Base-by-base conservation (phyloP, 2,797 vertebrate genomes). In the Tenualosa thibaudeaui region DNA sequence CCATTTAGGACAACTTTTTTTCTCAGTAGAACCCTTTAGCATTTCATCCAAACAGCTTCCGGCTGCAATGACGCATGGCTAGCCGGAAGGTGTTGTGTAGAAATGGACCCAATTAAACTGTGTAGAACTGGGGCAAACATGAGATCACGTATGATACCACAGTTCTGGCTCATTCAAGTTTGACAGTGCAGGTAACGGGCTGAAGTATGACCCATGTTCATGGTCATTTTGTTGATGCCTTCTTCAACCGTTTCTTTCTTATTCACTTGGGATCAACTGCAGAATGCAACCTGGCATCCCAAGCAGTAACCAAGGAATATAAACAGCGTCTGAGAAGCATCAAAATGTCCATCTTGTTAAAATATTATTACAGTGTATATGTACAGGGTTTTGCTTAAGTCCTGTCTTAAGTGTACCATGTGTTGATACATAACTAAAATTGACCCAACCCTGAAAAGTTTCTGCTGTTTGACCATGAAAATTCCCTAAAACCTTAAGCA, bases 111-210 rank as follows among this genome's bases (percentile, higher is more conserved):
- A 65, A 84, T 68, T 50, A n/a, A 86, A 78, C 81, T 71, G 54
- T 83, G 54, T 83, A 90, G 81, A 86, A 82, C 54, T 58, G 86
- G 87, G 86, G 86, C 88, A 84, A 81, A 89, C 62, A 85, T 89
- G 81, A 90, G 89, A 90, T 91, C 87, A 86, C 87, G 88, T 60
- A n/a, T 87, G 86, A 88, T 88, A 84, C 88, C 87, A 89, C 89
- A 84, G 84, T 89, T 91, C 86, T 90, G 90, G 90, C 89, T 86
- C 65, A 81, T 87, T 88, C 84, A 86, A 68, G 81, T 88, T 88
- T 51, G 87, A 93, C 89, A 92, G 91, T 91, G 90, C 86, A 87
- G 86, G 88, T 87, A 85, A 88, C 88, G 68, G 43, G 81, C 83
- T 49, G 84, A 68, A 86, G 24, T 68, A 75, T 24, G 51, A 84